These are phyloP conservation scores for Julus scandinavius DNA, from an alignment of 2,888 invertebrate species.

Conservation along the genomic window DNA sequence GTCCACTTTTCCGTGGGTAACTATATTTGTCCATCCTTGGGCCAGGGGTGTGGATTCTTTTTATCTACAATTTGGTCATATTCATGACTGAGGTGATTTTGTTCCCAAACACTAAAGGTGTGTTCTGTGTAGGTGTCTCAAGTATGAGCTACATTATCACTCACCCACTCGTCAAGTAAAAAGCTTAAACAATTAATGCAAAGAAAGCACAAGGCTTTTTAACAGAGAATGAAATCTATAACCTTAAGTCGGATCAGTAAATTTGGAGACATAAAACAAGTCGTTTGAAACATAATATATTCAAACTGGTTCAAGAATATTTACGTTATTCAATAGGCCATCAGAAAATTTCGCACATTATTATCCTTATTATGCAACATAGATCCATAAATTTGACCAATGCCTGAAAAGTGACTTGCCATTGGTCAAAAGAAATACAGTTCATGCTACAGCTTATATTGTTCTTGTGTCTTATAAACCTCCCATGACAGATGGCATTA, in stretches of 20 bases:
- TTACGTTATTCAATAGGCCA: not conserved
- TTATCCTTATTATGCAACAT: not conserved
- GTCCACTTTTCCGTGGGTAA: not conserved
- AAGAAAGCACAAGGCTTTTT: not conserved
- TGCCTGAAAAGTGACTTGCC: not conserved
- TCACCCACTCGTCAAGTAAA: not conserved
- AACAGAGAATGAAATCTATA: not conserved
- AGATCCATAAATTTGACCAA: slow-evolving; percentile 16
- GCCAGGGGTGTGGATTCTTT: slow-evolving; percentile 29
- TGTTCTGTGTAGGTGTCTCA: not conserved
- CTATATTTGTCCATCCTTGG: slow-evolving; percentile 42
- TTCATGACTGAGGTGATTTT: slow-evolving; percentile 22
- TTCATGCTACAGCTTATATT: not conserved
- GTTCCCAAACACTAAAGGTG: slow-evolving; percentile 35
- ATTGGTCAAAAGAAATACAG: not conserved
- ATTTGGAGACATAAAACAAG: not conserved
- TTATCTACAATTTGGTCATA: slow-evolving; percentile 15
- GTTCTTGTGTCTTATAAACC: not conserved
- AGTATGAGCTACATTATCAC: not conserved
- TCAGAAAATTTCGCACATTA: not conserved
- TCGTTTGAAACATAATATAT: not conserved
- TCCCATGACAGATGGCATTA: not conserved
- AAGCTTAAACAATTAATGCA: not conserved
- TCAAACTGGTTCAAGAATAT: not conserved
- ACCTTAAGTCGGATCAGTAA: not conserved